phyloP scores from a whole-genome alignment of 2,888 invertebrate species.

The Junonia oenone region DNA sequence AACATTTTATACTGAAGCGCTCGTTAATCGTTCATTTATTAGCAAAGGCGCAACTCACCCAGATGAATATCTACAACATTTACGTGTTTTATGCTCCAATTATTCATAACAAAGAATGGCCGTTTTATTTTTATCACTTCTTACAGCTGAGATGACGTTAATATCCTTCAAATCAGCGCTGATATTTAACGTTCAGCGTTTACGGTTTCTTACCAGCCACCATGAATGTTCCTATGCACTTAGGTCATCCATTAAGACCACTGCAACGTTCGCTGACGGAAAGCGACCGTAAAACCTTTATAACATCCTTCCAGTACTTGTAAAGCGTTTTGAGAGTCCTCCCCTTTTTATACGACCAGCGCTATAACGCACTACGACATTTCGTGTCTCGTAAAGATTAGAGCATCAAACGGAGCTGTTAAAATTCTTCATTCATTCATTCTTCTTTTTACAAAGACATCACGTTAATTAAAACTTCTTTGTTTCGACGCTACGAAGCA shows the following conservation, averaged over 20 bases:
- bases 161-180: conserved; percentile 26
- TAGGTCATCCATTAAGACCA: conserved; percentile 75
- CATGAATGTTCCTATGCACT: conserved; percentile 77
- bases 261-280: conserved; percentile 72
- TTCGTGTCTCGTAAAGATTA: conserved; percentile 30
- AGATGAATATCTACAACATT: conserved; percentile 16
- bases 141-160: conserved; percentile 7
- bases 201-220: conserved; percentile 49
- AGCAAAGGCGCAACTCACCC: conserved; percentile 42
- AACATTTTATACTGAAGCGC: conserved; percentile 37
- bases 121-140: background rate
- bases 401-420: conserved; percentile 23
- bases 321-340: conserved; percentile 73
- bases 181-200: conserved; percentile 31
- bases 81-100: conserved; percentile 21
- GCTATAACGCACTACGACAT: conserved; percentile 51
- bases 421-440: conserved; percentile 16
- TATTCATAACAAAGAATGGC: conserved; percentile 21
- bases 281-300: conserved; percentile 77
- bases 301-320: conserved; percentile 78
- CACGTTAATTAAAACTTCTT: conserved; percentile 2
- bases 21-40: conserved; percentile 43
- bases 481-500: background rate
- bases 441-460: conserved; percentile 8
- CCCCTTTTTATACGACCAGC: conserved; percentile 64